These are phyloP conservation scores for Leucophora obtusa DNA, from an alignment of 2,888 invertebrate genomes.

Conservation along the genomic window DNA sequence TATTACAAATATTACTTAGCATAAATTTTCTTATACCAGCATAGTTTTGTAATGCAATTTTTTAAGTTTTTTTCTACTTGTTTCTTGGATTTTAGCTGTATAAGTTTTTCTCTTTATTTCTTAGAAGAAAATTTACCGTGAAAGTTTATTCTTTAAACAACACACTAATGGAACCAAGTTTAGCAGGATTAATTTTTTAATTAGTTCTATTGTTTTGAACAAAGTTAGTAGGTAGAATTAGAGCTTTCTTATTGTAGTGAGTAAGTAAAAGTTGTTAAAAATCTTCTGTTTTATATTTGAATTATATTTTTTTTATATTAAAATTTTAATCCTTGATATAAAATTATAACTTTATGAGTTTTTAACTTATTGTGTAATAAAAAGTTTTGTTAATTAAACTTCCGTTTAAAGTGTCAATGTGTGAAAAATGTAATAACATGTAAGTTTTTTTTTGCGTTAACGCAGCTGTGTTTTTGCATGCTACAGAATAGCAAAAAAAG, in stretches of 20 bases:
- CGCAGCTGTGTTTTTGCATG: slow-evolving; percentile 44
- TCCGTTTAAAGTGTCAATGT: slow-evolving; percentile 72
- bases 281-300: not conserved
- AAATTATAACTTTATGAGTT: not conserved
- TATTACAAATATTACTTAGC: not conserved
- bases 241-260: slow-evolving; percentile 15
- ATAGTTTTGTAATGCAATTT: not conserved
- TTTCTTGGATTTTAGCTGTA: not conserved
- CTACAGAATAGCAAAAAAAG: not conserved
- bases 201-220: slow-evolving; percentile 73
- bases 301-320: slow-evolving; percentile 6
- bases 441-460: slow-evolving; percentile 68
- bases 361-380: not conserved
- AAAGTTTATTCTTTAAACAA: slow-evolving; percentile 1
- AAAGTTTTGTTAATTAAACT: slow-evolving; percentile 62
- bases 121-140: slow-evolving; percentile 1
- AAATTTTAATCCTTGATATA: slow-evolving; percentile 4
- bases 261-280: not conserved
- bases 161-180: slow-evolving; percentile 73
- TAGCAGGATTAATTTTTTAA: slow-evolving; percentile 75
- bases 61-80: not conserved
- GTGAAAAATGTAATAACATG: slow-evolving; percentile 75
- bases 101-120: not conserved
- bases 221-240: slow-evolving; percentile 57
- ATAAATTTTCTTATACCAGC: not conserved